Conservation (phyloP, 2,113 vertebrate genomes). For the Ciconia boyciana region DNA sequence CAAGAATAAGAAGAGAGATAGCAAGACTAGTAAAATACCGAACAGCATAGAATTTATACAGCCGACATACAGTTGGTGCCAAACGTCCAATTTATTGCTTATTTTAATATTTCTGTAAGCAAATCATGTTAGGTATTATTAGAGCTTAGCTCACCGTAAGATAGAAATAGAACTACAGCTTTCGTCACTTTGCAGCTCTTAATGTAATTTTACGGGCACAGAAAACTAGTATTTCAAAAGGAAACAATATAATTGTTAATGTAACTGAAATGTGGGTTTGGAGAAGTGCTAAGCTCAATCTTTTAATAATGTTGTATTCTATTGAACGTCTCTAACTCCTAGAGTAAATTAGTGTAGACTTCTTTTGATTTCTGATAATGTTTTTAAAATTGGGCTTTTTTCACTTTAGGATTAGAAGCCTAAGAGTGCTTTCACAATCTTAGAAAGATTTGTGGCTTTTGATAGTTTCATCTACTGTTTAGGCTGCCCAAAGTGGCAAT, state of each 20-base stretch:
- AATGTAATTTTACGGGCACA: not conserved
- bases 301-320: not conserved
- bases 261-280: not conserved
- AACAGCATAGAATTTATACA: not conserved
- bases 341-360: not conserved
- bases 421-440: not conserved
- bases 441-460: not conserved
- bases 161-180: not conserved
- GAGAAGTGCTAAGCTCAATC: not conserved
- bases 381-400: not conserved
- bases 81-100: not conserved
- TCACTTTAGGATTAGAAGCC: not conserved
- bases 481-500: not conserved
- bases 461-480: not conserved
- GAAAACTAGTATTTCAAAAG: slow-evolving; percentile 2
- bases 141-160: not conserved
- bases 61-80: not conserved
- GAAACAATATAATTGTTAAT: not conserved
- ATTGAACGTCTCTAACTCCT: not conserved
- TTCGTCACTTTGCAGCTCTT: not conserved
- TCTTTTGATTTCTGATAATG: not conserved
- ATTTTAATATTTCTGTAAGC: not conserved
- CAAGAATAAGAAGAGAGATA: not conserved
- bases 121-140: not conserved
- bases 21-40: not conserved